Conservation (phyloP, 2,888 invertebrate genomes). For the Dicyrtoma fusca region DNA sequence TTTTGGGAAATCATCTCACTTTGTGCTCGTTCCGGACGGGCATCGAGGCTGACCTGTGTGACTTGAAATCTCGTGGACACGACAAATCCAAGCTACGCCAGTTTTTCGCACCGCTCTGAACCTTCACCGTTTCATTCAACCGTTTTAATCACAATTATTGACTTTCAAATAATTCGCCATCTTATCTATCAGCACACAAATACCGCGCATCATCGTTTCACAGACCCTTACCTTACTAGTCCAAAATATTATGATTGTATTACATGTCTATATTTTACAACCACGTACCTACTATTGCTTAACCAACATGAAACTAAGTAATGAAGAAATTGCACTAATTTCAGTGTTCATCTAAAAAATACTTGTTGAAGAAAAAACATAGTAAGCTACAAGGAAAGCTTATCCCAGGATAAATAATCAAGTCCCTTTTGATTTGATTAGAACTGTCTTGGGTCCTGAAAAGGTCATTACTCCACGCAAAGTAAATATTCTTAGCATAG, state of each 20-base stretch:
- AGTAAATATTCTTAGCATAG: too few relatives aligned
- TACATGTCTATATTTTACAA: not conserved
- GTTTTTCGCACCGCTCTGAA: constrained; percentile 56
- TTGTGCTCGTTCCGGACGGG: constrained; percentile 57
- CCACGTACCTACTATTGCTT: not conserved
- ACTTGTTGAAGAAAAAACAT: not conserved
- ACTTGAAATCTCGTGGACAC: constrained; percentile 60
- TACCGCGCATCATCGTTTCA: constrained; percentile 32
- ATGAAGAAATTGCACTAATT: too few relatives aligned
- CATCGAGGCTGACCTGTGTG: constrained; percentile 57
- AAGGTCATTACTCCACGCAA: too few relatives aligned
- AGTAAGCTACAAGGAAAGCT: not conserved
- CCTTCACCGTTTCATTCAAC: constrained; percentile 43
- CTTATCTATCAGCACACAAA: not conserved
- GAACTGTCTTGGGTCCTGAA: too few relatives aligned
- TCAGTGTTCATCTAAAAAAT: not conserved
- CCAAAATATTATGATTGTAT: constrained; percentile 1
- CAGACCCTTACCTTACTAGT: not conserved
- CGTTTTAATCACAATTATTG: constrained; percentile 35
- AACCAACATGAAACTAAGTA: too few relatives aligned
- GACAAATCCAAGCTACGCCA: constrained; percentile 66
- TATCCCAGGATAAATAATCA: too few relatives aligned
- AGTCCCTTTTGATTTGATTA: too few relatives aligned
- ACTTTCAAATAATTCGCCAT: not conserved
- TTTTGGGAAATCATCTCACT: constrained; percentile 53